These are phyloP conservation scores for Emydura subglobosa DNA, from an alignment of 2,113 vertebrate genomes.

Conservation along the genomic window DNA sequence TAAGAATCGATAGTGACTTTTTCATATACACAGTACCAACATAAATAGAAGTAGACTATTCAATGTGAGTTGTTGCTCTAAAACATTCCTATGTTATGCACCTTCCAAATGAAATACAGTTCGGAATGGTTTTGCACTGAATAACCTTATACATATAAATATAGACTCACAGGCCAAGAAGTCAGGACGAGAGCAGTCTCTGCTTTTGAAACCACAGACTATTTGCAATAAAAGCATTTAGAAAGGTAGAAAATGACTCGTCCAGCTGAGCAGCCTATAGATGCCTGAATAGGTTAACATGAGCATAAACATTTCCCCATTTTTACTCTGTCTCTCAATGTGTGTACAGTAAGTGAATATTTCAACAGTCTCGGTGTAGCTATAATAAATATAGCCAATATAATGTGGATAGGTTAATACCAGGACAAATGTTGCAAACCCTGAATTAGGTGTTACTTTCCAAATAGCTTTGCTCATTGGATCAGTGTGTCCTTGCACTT, in stretches of 20 bases:
- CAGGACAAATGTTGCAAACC: constrained; percentile 44
- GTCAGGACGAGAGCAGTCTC: constrained; percentile 15
- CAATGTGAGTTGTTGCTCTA: neutral
- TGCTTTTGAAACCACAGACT: constrained; percentile 33
- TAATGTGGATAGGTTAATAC: constrained; percentile 51
- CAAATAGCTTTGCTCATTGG: constrained; percentile 65
- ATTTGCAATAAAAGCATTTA: constrained; percentile 59
- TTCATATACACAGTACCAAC: neutral
- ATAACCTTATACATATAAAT: constrained; percentile 19
- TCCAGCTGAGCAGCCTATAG: constrained; percentile 46
- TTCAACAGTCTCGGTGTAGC: constrained; percentile 46
- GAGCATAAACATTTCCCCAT: constrained; percentile 20
- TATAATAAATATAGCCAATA: constrained; percentile 68
- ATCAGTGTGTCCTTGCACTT: constrained; percentile 66
- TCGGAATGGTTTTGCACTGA: constrained; percentile 24
- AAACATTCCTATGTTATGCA: constrained; percentile 25
- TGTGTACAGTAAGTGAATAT: constrained; percentile 29
- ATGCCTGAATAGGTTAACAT: constrained; percentile 59
- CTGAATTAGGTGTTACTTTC: constrained; percentile 68
- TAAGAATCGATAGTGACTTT: neutral
- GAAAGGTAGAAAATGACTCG: constrained; percentile 51
- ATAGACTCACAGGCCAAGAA: constrained; percentile 1
- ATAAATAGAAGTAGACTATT: constrained; percentile 48
- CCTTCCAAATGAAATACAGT: constrained; percentile 57
- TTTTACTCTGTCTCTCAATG: constrained; percentile 60